A percentile compares a stretch with the other conserved stretches of the same genome.
Conservation (phyloP, 2,113 vertebrate species). For the Microtus oregoni region DNA sequence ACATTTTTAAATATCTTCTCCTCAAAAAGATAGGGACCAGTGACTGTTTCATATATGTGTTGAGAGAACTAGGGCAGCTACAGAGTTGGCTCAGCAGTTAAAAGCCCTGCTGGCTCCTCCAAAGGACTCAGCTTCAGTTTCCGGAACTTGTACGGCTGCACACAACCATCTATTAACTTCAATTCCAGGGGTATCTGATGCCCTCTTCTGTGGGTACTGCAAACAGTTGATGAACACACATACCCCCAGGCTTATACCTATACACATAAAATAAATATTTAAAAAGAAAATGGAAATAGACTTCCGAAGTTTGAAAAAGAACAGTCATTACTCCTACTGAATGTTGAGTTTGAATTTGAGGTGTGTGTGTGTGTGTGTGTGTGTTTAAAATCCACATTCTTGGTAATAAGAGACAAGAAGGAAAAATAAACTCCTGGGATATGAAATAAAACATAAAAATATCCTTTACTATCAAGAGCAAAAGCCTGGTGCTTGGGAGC, state of each 20-base stretch:
- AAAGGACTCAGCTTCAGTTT: no score
- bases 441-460: constrained; percentile 20
- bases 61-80: neutral
- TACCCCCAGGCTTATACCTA: neutral
- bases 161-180: no score
- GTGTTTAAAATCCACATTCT: neutral
- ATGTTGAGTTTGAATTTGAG: constrained; percentile 9
- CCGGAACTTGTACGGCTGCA: no score
- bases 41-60: neutral
- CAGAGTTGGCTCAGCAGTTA: neutral
- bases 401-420: neutral
- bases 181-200: no score
- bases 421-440: neutral
- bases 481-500: neutral
- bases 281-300: neutral
- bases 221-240: neutral
- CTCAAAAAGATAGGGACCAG: neutral
- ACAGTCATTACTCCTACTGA: neutral
- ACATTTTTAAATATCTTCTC: neutral
- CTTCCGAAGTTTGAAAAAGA: neutral
- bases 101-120: no score
- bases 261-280: neutral
- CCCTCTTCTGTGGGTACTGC: no score
- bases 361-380: neutral
- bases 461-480: neutral